Conservation (phyloP, 2,888 invertebrate species). For the Embidobia sp. region DNA sequence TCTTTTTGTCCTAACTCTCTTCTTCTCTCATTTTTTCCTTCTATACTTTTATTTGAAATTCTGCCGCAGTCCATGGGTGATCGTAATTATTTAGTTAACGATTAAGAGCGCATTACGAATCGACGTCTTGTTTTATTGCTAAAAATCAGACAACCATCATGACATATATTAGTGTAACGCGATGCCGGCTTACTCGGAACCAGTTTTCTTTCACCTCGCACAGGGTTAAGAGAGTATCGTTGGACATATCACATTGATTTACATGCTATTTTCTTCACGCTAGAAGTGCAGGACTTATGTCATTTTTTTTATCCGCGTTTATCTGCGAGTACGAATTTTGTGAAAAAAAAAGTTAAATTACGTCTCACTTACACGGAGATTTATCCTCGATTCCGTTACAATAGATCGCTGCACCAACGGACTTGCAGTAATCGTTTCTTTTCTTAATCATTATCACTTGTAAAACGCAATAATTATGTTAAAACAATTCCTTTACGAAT, state of each 20-base stretch:
- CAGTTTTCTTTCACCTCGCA: constrained; percentile 55
- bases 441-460: too few relatives aligned
- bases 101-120: constrained; percentile 23
- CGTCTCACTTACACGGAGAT: too few relatives aligned
- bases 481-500: too few relatives aligned
- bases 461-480: too few relatives aligned
- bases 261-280: constrained; percentile 40
- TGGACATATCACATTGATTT: constrained; percentile 60
- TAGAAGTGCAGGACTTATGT: constrained; percentile 24
- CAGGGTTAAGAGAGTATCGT: constrained; percentile 53
- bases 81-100: neutral
- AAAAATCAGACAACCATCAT: constrained; percentile 28
- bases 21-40: too few relatives aligned
- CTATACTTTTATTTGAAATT: neutral
- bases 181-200: constrained; percentile 39
- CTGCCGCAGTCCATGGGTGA: neutral
- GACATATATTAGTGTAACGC: constrained; percentile 32
- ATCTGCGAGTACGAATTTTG: too few relatives aligned
- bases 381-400: too few relatives aligned
- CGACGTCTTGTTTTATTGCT: constrained; percentile 8
- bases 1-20: too few relatives aligned
- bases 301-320: too few relatives aligned
- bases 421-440: too few relatives aligned
- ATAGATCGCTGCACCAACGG: too few relatives aligned
- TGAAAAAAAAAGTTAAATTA: too few relatives aligned